Conservation (phyloP, 37 sponge, comb jelly and placozoan genomes). For the Ianthella basta region DNA sequence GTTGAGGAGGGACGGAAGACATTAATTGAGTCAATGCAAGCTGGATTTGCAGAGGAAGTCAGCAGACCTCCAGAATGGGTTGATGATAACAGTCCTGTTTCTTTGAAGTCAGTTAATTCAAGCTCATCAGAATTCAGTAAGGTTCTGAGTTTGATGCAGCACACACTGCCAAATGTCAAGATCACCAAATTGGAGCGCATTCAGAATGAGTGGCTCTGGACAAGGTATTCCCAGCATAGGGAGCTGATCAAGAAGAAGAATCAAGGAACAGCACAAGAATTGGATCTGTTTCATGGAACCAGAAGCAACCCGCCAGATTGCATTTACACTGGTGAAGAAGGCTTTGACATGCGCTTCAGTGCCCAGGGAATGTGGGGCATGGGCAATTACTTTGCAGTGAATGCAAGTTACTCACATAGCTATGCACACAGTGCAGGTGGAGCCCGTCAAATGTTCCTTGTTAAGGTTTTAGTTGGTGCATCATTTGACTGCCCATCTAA, state of each 20-base stretch:
- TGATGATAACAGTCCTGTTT: not conserved
- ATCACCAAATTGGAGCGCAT: constrained; percentile 54
- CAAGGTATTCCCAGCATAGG: constrained; percentile 46
- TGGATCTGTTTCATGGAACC: constrained; percentile 73
- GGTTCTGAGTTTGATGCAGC: not conserved
- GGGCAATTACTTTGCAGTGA: constrained; percentile 84
- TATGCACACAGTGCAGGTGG: constrained; percentile 9
- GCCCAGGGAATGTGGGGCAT: constrained; percentile 71
- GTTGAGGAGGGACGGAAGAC: not conserved
- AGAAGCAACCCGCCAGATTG: constrained; percentile 33
- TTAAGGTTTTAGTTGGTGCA: constrained; percentile 60
- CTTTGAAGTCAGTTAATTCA: not conserved
- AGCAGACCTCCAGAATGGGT: not conserved
- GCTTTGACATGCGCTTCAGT: constrained; percentile 77
- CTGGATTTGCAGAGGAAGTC: not conserved
- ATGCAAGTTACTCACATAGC: constrained; percentile 72
- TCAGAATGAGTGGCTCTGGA: constrained; percentile 71
- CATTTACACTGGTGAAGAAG: constrained; percentile 53
- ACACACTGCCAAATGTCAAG: constrained; percentile 14
- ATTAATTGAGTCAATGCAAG: not conserved
- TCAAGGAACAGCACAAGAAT: constrained; percentile 48
- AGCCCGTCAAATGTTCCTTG: constrained; percentile 63
- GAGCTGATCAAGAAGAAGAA: constrained; percentile 56
- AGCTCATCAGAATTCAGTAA: constrained; percentile 20
- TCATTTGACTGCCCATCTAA: constrained; percentile 33